Percentiles rank a stretch among this genome's conserved stretches.
phyloP scores from a whole-genome alignment of 2,113 vertebrate species.

The Cervus canadensis region DNA sequence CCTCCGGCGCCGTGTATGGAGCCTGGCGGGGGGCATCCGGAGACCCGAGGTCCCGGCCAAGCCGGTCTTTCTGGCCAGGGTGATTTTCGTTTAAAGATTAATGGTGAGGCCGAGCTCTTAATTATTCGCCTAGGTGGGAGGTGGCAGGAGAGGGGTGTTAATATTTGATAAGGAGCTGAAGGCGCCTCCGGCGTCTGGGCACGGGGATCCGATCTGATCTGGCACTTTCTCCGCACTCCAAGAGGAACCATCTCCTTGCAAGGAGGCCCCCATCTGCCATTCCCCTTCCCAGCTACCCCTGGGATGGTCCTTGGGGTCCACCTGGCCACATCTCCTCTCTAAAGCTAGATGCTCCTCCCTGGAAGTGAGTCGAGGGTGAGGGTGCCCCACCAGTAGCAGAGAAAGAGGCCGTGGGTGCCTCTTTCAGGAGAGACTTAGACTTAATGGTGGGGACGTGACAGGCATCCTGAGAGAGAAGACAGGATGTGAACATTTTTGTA shows the following conservation, averaged over 20 bases:
- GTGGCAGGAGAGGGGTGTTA: conserved; percentile 61
- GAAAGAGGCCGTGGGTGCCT: neutral
- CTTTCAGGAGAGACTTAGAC: neutral
- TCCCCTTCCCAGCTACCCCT: too few relatives aligned
- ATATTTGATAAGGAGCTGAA: conserved; percentile 71
- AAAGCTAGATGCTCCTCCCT: neutral
- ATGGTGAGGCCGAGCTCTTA: conserved; percentile 66
- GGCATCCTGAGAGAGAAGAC: neutral
- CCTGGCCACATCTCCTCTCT: neutral
- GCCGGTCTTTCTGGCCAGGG: conserved; percentile 68
- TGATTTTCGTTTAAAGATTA: conserved; percentile 76
- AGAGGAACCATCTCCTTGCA: neutral
- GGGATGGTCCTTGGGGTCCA: neutral
- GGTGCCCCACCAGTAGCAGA: neutral
- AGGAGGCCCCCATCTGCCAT: neutral
- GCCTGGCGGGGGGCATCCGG: neutral
- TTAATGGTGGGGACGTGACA: too few relatives aligned
- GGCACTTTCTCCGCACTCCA: neutral
- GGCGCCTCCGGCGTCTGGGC: neutral
- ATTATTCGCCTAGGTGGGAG: conserved; percentile 67
- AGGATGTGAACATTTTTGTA: neutral
- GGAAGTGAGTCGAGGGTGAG: neutral
- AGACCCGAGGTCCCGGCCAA: conserved; percentile 28
- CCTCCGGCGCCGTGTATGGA: neutral
- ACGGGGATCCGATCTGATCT: neutral